These are phyloP conservation scores for Tortricodes alternella DNA, from an alignment of 2,888 invertebrate genomes.

Conservation along the genomic window DNA sequence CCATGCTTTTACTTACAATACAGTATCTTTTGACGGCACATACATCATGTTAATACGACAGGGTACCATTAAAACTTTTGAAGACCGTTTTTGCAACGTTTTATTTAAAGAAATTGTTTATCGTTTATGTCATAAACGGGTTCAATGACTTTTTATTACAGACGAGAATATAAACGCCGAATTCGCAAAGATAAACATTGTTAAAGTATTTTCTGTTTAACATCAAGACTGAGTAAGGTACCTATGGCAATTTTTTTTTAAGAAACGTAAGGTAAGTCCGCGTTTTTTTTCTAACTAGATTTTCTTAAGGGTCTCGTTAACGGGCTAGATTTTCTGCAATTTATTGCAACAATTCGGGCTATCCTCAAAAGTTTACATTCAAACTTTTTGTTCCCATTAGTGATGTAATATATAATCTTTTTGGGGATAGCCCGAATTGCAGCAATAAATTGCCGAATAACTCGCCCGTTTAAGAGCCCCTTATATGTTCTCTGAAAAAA, in stretches of 20 bases:
- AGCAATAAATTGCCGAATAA: too few species aligned
- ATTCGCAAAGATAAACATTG: slow-evolving; percentile 9
- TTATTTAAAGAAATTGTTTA: slow-evolving; percentile 43
- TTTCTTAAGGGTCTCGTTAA: too few species aligned
- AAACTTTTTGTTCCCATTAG: too few species aligned
- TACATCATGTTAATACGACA: slow-evolving; percentile 1
- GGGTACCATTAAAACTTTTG: not conserved
- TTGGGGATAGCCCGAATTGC: too few species aligned
- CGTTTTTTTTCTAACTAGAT: not conserved
- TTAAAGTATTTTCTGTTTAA: slow-evolving; percentile 12
- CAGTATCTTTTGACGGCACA: not conserved
- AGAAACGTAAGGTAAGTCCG: not conserved
- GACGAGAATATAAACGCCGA: slow-evolving; percentile 2
- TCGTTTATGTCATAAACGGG: slow-evolving; percentile 30
- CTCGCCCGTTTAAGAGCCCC: too few species aligned
- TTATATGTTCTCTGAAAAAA: too few species aligned
- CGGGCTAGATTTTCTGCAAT: too few species aligned
- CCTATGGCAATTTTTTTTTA: not conserved
- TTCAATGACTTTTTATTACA: slow-evolving; percentile 40
- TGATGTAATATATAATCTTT: too few species aligned
- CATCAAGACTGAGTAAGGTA: not conserved
- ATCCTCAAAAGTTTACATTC: too few species aligned
- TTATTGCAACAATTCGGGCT: too few species aligned
- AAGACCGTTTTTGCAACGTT: slow-evolving; percentile 28
- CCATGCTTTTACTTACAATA: not conserved